Percentiles rank a stretch among this genome's conserved stretches.
phyloP scores from a whole-genome alignment of 2,888 invertebrate species.

The Synergus itoensis region DNA sequence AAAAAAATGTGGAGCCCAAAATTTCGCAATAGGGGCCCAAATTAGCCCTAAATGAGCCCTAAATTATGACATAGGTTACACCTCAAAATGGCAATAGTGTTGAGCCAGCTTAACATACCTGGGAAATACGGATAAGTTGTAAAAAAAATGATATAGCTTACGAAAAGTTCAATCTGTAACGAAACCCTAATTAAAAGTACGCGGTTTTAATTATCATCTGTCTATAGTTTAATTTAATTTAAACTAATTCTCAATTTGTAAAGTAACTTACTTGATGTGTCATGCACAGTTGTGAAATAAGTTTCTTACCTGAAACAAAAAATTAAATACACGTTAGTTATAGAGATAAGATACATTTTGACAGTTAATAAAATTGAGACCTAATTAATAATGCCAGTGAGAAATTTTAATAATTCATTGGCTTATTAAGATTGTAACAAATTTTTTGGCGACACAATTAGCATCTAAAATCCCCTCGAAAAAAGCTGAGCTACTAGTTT shows the following conservation, averaged over 20 bases:
- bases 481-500: background rate
- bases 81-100: too few relatives aligned
- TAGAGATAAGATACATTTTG: background rate
- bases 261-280: conserved; percentile 1
- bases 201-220: background rate
- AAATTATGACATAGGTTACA: too few relatives aligned
- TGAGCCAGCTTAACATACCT: too few relatives aligned
- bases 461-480: background rate
- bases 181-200: background rate
- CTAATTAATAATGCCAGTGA: background rate
- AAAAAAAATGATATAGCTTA: too few relatives aligned
- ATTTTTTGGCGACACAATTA: background rate
- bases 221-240: background rate
- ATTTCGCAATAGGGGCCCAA: too few relatives aligned
- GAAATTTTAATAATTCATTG: background rate
- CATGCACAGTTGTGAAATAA: background rate
- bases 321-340: background rate
- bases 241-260: background rate
- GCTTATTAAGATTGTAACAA: background rate
- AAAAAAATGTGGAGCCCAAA: too few relatives aligned
- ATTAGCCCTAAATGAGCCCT: too few relatives aligned
- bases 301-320: conserved; percentile 61
- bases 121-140: background rate
- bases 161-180: background rate
- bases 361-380: too few relatives aligned